phyloP scores from a whole-genome alignment of 2,113 vertebrate genomes.

The Zosterops lateralis region DNA sequence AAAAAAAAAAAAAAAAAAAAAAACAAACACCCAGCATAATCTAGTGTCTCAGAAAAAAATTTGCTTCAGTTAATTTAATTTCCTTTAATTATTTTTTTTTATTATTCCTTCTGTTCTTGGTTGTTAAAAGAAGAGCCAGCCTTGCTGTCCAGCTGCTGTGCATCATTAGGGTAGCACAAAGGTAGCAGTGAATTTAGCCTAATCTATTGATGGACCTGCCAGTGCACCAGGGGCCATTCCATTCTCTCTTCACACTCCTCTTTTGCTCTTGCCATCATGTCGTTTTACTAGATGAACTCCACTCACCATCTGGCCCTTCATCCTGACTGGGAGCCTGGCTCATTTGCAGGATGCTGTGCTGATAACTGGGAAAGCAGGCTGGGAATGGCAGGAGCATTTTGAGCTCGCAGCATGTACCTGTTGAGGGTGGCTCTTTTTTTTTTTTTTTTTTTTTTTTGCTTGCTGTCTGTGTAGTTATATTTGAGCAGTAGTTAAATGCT shows the following conservation, averaged over 20 bases:
- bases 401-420: rapidly evolving
- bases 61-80: background rate
- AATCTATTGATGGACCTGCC: conserved; percentile 15
- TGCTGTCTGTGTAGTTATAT: background rate
- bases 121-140: background rate
- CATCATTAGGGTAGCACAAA: conserved; percentile 39
- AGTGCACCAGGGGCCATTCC: background rate
- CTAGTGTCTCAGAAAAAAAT: background rate
- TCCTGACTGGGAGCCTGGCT: background rate
- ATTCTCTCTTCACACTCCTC: conserved; percentile 6
- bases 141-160: conserved; percentile 32
- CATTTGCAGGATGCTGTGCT: background rate
- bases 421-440: background rate
- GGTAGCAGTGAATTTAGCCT: conserved; percentile 36
- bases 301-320: conserved; percentile 23
- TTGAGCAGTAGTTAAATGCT: background rate
- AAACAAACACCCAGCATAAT: background rate
- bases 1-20: background rate
- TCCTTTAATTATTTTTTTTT: background rate
- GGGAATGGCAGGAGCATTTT: background rate
- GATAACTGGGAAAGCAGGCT: background rate
- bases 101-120: background rate
- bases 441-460: background rate
- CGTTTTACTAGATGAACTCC: conserved; percentile 17
- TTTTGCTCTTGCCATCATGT: conserved; percentile 15